These are phyloP conservation scores for Lemur catta DNA, from an alignment of 2,797 vertebrate genomes.

Conservation along the genomic window DNA sequence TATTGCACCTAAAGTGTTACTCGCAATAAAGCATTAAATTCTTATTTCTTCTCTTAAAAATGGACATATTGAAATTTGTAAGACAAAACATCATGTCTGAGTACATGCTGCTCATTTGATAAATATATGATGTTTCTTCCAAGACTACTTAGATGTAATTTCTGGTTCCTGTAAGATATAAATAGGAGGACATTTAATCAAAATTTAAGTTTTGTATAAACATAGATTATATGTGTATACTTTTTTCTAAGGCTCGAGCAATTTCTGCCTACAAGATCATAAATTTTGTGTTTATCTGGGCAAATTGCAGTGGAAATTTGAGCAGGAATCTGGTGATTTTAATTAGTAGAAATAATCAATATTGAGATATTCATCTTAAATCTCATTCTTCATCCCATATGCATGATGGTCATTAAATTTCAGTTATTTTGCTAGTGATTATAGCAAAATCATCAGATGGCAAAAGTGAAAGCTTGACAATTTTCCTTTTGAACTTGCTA, in stretches of 20 bases:
- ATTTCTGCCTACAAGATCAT: not conserved
- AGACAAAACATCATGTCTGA: not conserved
- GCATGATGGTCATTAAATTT: not conserved
- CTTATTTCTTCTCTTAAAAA: not conserved
- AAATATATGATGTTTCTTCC: not conserved
- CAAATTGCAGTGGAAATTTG: not conserved
- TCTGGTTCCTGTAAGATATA: slow-evolving; percentile 2
- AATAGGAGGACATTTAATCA: not conserved
- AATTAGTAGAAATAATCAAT: not conserved
- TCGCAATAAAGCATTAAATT: not conserved
- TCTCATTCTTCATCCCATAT: not conserved
- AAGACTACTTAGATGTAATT: not conserved
- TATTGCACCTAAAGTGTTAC: not conserved
- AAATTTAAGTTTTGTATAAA: not conserved
- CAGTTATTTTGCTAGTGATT: slow-evolving; percentile 1
- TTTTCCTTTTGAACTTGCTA: not conserved
- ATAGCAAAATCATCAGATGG: not conserved
- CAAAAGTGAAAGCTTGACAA: not conserved
- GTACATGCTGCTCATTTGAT: not conserved
- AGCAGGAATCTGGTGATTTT: not conserved
- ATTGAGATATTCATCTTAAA: not conserved
- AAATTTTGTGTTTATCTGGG: not conserved
- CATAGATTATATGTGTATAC: not conserved
- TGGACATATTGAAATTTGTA: not conserved
- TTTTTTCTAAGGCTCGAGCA: not conserved